Percentiles rank a stretch among this genome's conserved stretches.
Conservation (phyloP, 2,888 invertebrate species). For the Vesta saturnalis region DNA sequence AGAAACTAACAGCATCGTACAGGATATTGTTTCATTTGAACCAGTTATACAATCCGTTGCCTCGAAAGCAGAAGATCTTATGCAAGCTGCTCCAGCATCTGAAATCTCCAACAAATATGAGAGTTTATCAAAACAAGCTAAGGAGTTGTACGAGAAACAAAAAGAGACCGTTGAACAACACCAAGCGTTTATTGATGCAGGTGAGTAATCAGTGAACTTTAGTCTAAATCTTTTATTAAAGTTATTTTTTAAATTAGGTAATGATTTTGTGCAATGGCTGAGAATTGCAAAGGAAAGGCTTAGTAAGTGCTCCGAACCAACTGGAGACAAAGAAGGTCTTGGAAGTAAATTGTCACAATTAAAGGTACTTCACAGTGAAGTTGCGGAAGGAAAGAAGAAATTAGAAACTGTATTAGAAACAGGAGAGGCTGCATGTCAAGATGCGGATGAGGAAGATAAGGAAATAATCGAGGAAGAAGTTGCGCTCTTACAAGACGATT, state of each 20-base stretch:
- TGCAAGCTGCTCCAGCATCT: constrained; percentile 89
- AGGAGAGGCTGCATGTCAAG: constrained; percentile 86
- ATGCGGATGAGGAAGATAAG: constrained; percentile 85
- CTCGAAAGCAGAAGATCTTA: constrained; percentile 91
- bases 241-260: constrained; percentile 51
- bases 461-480: constrained; percentile 94
- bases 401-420: constrained; percentile 83
- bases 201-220: constrained; percentile 52
- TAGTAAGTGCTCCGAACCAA: constrained; percentile 92
- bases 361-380: constrained; percentile 84
- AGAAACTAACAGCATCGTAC: constrained; percentile 93
- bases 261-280: constrained; percentile 93
- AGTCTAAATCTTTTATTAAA: neutral
- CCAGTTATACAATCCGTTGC: constrained; percentile 97
- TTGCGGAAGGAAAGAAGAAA: constrained; percentile 85
- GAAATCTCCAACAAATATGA: constrained; percentile 94
- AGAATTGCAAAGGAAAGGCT: constrained; percentile 89
- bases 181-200: constrained; percentile 91
- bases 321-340: constrained; percentile 89
- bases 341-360: constrained; percentile 87
- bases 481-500: constrained; percentile 89
- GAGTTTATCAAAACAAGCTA: constrained; percentile 88
- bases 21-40: constrained; percentile 96
- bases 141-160: constrained; percentile 88
- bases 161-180: constrained; percentile 91